Evolutionary conservation across 37 sponge, comb jelly and placozoan species (phyloP), one percentile per base, ranked within the genome.

Genomic region (Aphrocallistes beatrix): DNA sequence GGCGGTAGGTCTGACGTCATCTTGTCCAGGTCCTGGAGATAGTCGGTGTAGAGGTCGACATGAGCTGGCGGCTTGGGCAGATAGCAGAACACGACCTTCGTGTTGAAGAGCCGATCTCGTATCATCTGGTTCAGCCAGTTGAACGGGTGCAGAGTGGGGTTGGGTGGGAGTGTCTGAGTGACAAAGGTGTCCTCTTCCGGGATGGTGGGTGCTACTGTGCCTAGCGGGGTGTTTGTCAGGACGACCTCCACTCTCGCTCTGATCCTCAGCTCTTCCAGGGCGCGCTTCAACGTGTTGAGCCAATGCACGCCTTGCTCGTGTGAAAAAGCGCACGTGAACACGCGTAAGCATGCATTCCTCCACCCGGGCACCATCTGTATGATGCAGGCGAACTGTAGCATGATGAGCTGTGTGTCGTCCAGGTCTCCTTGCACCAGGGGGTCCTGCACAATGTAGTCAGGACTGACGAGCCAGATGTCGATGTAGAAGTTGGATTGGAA

Each of bases 351-450:
- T 6, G 75, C 75, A 30, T 60, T 60, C 81, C 89, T 91, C 94
- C 94, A 94, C 38, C 86, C 88, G 1, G 84, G 87, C 75, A 94
- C 94, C 99, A 94, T 94, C 85, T 95, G 95, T 0, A 97, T 91
- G 32, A 97, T 92, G 75, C 94, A 93, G 38, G 92, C 90, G 36
- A 97, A 90, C 84, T 97, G 99, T 0, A 97, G 88, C 81, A 95
- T 40, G 36, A 97, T 83, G 82, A 92, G 82, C 49, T 87, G 89
- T 0, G 99, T 97, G 47, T 91, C 88, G 81, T 96, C 97, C 82
- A 88, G 85, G 49, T 86, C 92, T 49, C 81, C 82, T 37, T 92
- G 86, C 37, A 45, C 23, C 39, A 51, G 51, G 30, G 60, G 23
- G 48, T 38, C 50, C n/a, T 42, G 38, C 1, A 37, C 50, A 23